Conservation (phyloP, 23 tunicate species). For the Aplidium turbinatum region DNA sequence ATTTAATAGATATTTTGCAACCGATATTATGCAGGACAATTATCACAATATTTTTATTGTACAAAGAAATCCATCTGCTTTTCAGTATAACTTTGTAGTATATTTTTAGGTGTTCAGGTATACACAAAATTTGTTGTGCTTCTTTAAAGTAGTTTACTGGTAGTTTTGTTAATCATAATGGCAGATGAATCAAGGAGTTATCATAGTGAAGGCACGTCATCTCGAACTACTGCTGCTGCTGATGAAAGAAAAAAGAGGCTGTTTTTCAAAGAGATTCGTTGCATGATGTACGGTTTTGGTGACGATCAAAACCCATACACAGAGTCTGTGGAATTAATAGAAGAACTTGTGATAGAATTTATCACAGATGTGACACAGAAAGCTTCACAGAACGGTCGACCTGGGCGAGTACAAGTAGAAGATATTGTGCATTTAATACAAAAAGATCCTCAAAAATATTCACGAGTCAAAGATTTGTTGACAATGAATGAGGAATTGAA, state of each 20-base stretch:
- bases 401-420: slow-evolving; percentile 87
- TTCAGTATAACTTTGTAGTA: no score
- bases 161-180: slow-evolving; percentile 19
- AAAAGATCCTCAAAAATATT: slow-evolving; percentile 85
- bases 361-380: slow-evolving; percentile 81
- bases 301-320: slow-evolving; percentile 99
- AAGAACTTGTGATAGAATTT: slow-evolving; percentile 96
- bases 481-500: slow-evolving; percentile 97
- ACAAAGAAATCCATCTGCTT: no score
- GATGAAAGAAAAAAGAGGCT: slow-evolving; percentile 78
- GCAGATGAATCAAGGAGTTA: slow-evolving; percentile 46
- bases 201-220: slow-evolving; percentile 24
- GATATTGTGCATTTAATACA: slow-evolving; percentile 92
- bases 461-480: slow-evolving; percentile 88
- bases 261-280: slow-evolving; percentile 93
- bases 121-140: neutral
- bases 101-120: no score
- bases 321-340: slow-evolving; percentile 94
- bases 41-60: no score
- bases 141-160: neutral
- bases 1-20: no score
- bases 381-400: slow-evolving; percentile 83
- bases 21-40: no score
- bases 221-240: slow-evolving; percentile 10
- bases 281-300: slow-evolving; percentile 98